Conservation (phyloP, 2,113 vertebrate species). For the Cebus imitator region DNA sequence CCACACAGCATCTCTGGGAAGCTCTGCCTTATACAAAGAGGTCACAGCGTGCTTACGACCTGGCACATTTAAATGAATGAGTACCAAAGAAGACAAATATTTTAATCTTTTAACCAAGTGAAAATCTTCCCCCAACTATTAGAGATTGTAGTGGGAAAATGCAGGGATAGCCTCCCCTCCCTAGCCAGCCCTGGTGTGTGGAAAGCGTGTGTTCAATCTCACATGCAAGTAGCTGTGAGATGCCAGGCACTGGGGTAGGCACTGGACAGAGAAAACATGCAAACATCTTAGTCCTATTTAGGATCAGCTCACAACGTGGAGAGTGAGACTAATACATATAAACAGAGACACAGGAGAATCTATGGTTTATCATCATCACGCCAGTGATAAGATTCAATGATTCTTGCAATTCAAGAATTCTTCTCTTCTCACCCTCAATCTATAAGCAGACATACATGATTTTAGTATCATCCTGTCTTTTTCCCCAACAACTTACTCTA, state of each 20-base stretch:
- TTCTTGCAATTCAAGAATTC: neutral
- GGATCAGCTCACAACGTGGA: neutral
- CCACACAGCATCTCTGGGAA: neutral
- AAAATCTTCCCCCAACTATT: neutral
- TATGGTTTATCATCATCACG: neutral
- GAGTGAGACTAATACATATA: neutral
- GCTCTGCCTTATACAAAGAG: neutral
- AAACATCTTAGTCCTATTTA: neutral
- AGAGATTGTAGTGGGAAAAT: neutral
- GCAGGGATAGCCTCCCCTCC: neutral
- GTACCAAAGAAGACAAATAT: neutral
- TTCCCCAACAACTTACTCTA: neutral
- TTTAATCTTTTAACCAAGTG: neutral
- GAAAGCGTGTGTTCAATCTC: neutral
- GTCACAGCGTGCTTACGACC: accelerated
- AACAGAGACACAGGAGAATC: neutral
- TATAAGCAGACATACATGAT: neutral
- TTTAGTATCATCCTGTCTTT: neutral
- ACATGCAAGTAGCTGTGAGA: neutral
- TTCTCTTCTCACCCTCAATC: neutral
- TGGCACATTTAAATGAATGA: neutral
- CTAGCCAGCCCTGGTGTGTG: neutral
- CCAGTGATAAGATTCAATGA: neutral
- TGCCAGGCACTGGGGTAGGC: neutral
- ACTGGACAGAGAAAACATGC: neutral